A percentile compares a stretch with the other conserved stretches of the same genome.
These are phyloP conservation scores for Ips typographus DNA, from an alignment of 1,140 invertebrate genomes.

Conservation along the genomic window DNA sequence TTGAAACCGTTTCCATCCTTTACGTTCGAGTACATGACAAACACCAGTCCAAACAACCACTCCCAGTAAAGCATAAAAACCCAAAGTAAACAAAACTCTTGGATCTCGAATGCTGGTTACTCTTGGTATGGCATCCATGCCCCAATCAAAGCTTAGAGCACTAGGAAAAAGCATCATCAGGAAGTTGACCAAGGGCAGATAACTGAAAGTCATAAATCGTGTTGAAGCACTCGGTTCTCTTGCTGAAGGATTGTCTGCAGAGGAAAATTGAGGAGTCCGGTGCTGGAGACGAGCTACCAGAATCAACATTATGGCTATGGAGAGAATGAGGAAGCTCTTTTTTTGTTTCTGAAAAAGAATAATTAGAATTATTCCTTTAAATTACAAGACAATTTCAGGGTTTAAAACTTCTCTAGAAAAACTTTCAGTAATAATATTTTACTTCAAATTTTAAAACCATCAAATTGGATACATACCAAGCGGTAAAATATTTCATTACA, in stretches of 20 bases:
- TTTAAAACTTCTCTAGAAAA: too few relatives aligned
- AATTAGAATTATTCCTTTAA: not conserved
- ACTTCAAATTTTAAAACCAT: too few relatives aligned
- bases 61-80: constrained; percentile 65
- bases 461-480: too few relatives aligned
- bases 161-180: constrained; percentile 79
- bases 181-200: constrained; percentile 85
- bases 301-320: constrained; percentile 26
- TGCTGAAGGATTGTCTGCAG: constrained; percentile 88
- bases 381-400: not conserved
- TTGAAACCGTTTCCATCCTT: not conserved
- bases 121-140: constrained; percentile 88
- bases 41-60: constrained; percentile 35
- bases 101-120: constrained; percentile 72
- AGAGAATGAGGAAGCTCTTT: constrained; percentile 64
- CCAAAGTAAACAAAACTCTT: constrained; percentile 70
- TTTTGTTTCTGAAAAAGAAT: constrained; percentile 62
- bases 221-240: constrained; percentile 70
- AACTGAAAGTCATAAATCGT: constrained; percentile 80
- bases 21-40: constrained; percentile 19
- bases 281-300: constrained; percentile 64
- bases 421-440: too few relatives aligned
- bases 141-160: constrained; percentile 91
- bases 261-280: constrained; percentile 75
- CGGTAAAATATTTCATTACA: too few relatives aligned